Conservation (phyloP, 2,113 vertebrate species). For the Pygoscelis adeliae region DNA sequence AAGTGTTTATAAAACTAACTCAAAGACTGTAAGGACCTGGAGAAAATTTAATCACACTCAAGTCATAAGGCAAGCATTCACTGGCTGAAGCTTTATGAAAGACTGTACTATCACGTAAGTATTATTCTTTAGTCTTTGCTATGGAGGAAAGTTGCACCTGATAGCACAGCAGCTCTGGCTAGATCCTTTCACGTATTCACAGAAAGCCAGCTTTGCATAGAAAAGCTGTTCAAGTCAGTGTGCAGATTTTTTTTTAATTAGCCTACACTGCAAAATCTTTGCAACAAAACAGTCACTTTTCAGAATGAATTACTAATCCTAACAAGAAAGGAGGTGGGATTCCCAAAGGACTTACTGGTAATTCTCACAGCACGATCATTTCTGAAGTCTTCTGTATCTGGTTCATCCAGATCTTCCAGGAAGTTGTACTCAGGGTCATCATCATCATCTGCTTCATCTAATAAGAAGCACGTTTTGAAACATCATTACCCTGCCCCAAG, state of each 20-base stretch:
- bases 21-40: neutral
- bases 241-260: neutral
- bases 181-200: accelerated
- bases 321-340: neutral
- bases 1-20: neutral
- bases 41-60: neutral
- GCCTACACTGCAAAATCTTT: neutral
- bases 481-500: neutral
- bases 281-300: neutral
- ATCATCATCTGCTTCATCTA: conserved; percentile 93
- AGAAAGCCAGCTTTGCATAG: neutral
- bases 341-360: conserved; percentile 84
- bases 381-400: conserved; percentile 93
- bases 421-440: conserved; percentile 97
- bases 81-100: neutral
- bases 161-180: neutral
- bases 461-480: neutral
- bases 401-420: conserved; percentile 90
- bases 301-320: neutral
- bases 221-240: neutral
- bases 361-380: conserved; percentile 94
- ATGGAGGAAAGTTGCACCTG: neutral
- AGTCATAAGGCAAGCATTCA: neutral
- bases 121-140: neutral
- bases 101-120: accelerated